A percentile compares a stretch with the other conserved stretches of the same genome.
Conservation (phyloP, 2,888 invertebrate species). For the Diaprepes abbreviatus region DNA sequence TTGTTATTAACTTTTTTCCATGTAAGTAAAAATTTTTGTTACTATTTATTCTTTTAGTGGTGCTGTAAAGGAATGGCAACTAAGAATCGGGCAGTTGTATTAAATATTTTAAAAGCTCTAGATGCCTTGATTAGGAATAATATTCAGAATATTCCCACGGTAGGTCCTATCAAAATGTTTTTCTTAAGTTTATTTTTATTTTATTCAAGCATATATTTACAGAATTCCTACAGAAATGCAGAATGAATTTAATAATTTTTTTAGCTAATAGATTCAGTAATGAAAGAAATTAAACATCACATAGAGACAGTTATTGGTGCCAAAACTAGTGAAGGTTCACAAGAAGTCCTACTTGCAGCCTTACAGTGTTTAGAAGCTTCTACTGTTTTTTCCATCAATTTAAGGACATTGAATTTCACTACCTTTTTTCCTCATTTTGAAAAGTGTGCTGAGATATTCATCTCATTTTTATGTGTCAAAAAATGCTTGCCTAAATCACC, state of each 20-base stretch:
- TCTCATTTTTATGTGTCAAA: constrained; percentile 65
- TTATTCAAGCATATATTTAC: no score
- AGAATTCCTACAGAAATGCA: no score
- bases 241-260: no score
- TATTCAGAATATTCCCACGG: constrained; percentile 52
- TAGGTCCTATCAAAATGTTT: constrained; percentile 33
- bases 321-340: constrained; percentile 23
- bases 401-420: constrained; percentile 32
- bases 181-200: not conserved
- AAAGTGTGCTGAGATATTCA: constrained; percentile 65
- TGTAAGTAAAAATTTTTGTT: no score
- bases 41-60: constrained; percentile 60
- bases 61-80: constrained; percentile 62
- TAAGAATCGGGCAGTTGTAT: constrained; percentile 56
- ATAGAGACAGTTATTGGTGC: not conserved
- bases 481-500: constrained; percentile 67
- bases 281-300: constrained; percentile 2
- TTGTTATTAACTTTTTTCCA: no score
- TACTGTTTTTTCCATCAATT: constrained; percentile 51
- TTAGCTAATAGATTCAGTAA: constrained; percentile 26
- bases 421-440: constrained; percentile 54
- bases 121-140: constrained; percentile 64
- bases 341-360: constrained; percentile 53
- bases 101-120: constrained; percentile 64
- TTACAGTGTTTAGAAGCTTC: constrained; percentile 63